Percentiles rank a stretch among this genome's conserved stretches.
Evolutionary conservation across 2,888 invertebrate species (phyloP).

Genomic region (Parnassius apollo): DNA sequence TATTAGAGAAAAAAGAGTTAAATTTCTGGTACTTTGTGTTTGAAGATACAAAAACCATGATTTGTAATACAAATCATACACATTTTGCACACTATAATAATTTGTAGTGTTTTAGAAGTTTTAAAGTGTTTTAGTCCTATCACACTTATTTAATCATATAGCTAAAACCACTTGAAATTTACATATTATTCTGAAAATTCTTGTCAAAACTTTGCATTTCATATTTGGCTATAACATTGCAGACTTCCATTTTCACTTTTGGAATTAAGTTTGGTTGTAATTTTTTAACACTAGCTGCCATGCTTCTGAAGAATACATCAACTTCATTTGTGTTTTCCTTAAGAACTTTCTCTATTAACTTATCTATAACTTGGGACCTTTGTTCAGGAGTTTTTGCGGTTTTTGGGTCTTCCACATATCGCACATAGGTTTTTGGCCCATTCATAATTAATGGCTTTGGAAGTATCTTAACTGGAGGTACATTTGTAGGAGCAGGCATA

Average conservation of each 20-base stretch:
- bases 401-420: conserved; percentile 63
- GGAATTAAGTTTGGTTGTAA: conserved; percentile 73
- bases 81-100: no score
- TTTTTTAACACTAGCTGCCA: conserved; percentile 76
- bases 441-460: conserved; percentile 68
- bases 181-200: conserved; percentile 36
- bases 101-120: no score
- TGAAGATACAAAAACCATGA: no score
- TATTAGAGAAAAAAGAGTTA: no score
- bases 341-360: conserved; percentile 68
- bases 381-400: conserved; percentile 52
- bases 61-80: no score
- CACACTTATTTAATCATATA: conserved; percentile 3
- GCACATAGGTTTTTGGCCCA: conserved; percentile 56
- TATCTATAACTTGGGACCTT: conserved; percentile 64
- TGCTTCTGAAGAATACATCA: conserved; percentile 73
- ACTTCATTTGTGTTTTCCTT: conserved; percentile 75
- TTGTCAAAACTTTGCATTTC: conserved; percentile 76
- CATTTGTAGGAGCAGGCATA: conserved; percentile 51
- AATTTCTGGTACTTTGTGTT: no score
- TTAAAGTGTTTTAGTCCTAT: conserved; percentile 20
- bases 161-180: neutral
- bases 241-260: conserved; percentile 77
- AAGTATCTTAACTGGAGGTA: conserved; percentile 69
- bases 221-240: conserved; percentile 75